phyloP scores from a whole-genome alignment of 2,113 vertebrate species.

The Lota lota region DNA sequence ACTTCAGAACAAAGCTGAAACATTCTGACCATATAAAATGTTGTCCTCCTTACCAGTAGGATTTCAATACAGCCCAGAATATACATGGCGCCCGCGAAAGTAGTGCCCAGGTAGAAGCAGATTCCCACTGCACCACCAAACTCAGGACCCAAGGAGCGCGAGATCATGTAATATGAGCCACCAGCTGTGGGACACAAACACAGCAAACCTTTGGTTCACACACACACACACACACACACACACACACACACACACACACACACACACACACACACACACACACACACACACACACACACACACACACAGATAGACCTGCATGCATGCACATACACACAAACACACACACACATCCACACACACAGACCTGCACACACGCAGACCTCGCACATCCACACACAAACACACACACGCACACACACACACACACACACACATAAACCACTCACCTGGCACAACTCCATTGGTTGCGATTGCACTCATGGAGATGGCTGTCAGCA shows the following conservation, averaged over 20 bases:
- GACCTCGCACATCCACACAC: too few relatives aligned
- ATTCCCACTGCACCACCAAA: constrained; percentile 97
- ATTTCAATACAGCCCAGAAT: constrained; percentile 98
- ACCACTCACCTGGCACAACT: constrained; percentile 89
- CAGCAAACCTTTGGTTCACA: constrained; percentile 8
- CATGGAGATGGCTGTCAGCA: constrained; percentile 99
- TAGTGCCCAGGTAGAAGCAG: constrained; percentile 98
- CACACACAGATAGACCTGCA: background rate
- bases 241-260: constrained; percentile 23
- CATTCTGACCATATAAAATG: background rate
- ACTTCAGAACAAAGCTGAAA: background rate
- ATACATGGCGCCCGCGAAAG: constrained; percentile 98
- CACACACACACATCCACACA: too few relatives aligned
- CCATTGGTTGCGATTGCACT: constrained; percentile 98
- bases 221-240: constrained; percentile 31
- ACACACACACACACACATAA: background rate
- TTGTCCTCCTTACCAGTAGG: constrained; percentile 80
- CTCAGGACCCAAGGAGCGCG: constrained; percentile 93
- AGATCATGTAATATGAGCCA: constrained; percentile 99
- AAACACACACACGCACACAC: too few relatives aligned
- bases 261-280: constrained; percentile 8
- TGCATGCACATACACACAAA: too few relatives aligned
- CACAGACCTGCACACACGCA: too few relatives aligned
- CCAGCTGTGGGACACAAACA: constrained; percentile 78
- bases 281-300: background rate